A percentile compares a stretch with the other conserved stretches of the same genome.
phyloP scores from a whole-genome alignment of 2,797 vertebrate genomes.

The Muraenolepis orangiensis region DNA sequence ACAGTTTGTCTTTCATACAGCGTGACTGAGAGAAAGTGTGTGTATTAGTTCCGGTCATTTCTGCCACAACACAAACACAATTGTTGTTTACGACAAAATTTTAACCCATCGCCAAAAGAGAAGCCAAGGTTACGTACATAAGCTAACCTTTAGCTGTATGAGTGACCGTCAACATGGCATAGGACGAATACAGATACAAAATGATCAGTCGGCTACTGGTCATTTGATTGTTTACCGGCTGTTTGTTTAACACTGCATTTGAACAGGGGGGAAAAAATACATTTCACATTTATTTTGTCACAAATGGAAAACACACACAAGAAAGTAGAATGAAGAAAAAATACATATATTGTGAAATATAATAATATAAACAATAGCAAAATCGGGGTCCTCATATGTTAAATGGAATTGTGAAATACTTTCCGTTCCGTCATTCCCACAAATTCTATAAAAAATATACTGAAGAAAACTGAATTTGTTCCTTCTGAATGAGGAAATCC shows the following conservation, averaged over 20 bases:
- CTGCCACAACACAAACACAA: not conserved
- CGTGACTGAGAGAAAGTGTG: slow-evolving; percentile 48
- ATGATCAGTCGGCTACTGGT: not conserved
- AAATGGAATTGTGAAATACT: not conserved
- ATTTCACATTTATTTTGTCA: too few species aligned
- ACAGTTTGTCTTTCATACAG: slow-evolving; percentile 12
- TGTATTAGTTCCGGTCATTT: slow-evolving; percentile 31
- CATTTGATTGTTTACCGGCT: too few species aligned
- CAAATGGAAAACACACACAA: not conserved
- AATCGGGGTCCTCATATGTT: not conserved
- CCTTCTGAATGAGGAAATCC: not conserved
- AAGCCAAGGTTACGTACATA: not conserved
- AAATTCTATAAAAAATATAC: not conserved
- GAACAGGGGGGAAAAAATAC: too few species aligned
- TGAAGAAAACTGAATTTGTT: not conserved
- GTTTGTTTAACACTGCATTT: too few species aligned
- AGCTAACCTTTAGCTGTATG: not conserved
- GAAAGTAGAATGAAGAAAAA: too few species aligned
- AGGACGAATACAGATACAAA: not conserved
- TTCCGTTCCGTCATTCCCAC: not conserved
- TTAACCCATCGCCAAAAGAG: not conserved
- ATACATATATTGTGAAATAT: not conserved
- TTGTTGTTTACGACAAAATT: not conserved
- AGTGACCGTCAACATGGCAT: not conserved
- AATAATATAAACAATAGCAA: too few species aligned